Base-by-base conservation (phyloP, 1,140 invertebrate species). In the Sarcophaga peregrina region DNA sequence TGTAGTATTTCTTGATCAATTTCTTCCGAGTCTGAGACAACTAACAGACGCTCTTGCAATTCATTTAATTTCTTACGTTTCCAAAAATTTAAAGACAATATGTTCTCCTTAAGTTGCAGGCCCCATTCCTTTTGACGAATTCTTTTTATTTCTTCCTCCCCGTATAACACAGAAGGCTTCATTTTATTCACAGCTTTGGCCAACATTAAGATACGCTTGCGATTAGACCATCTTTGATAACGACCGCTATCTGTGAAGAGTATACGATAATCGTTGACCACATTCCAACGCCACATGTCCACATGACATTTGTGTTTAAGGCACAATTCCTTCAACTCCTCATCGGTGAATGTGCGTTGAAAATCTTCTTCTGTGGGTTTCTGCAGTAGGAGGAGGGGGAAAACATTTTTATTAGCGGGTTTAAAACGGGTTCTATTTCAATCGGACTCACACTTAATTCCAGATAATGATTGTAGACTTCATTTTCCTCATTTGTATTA, bases 171-270 rank as follows among this genome's bases (percentile, higher is more conserved):
- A 25, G n/a, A 9, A 6, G 47, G 48, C 17, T 20, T 78, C n/a
- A 20, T 78, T 17, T 17, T 50, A 50, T 78, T 78, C 8, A 78
- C 75, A 48, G 75, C 46, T n/a, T 78, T 50, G 48, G 75, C 75
- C n/a, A 78, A 8, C 10, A 78, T 48, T 46, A 17, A 17, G 0
- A 78, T 8, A 17, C 20, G 46, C 8, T 9, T n/a, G 5, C 17
- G 15, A 52, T 78, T 47, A 3, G 48, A 20, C n/a, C 47, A 50
- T 52, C 47, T 52, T 52, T 78, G 47, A 78, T 50, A 78, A 8
- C 75, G 75, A 25, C 48, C 48, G 7, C 47, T 37, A 20, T 37
- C 8, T 52, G 17, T 78, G 13, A 78, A 78, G 3, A 11, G 17
- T 78, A 17, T 52, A 25, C 48, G 47, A 50, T 78, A 78, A 20